Conservation (phyloP, 2,888 invertebrate species). For the Tromatobia lineatoria region DNA sequence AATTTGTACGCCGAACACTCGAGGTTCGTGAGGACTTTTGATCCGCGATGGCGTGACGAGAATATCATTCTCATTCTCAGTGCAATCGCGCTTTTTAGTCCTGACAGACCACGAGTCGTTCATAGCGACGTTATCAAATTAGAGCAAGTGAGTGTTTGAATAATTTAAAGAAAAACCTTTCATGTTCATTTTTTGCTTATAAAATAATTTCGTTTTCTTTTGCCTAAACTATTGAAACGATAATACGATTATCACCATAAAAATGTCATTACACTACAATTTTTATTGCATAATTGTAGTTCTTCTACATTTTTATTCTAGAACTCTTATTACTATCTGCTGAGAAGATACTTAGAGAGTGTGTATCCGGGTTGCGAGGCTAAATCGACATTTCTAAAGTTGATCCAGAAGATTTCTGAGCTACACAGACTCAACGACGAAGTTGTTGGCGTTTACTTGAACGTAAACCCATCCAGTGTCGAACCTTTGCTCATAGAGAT, state of each 20-base stretch:
- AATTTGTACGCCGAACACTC: conserved; percentile 96
- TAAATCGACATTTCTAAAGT: conserved; percentile 93
- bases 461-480: conserved; percentile 96
- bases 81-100: conserved; percentile 96
- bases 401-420: conserved; percentile 97
- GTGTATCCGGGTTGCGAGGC: conserved; percentile 95
- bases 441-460: conserved; percentile 96
- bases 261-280: conserved; percentile 11
- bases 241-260: neutral
- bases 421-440: conserved; percentile 95
- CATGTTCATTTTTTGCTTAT: conserved; percentile 19
- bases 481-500: conserved; percentile 98
- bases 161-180: conserved; percentile 19
- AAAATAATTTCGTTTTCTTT: neutral
- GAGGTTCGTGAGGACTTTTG: conserved; percentile 94
- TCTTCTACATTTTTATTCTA: conserved; percentile 84
- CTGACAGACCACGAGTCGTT: conserved; percentile 92
- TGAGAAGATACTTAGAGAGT: conserved; percentile 94
- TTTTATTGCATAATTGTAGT: conserved; percentile 53
- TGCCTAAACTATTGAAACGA: neutral
- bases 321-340: conserved; percentile 96
- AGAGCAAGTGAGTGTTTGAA: conserved; percentile 89
- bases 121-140: conserved; percentile 94
- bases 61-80: conserved; percentile 96
- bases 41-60: conserved; percentile 95